Evolutionary conservation across 2,113 vertebrate species (phyloP).

Genomic region (Forbesichthys papilliferus): DNA sequence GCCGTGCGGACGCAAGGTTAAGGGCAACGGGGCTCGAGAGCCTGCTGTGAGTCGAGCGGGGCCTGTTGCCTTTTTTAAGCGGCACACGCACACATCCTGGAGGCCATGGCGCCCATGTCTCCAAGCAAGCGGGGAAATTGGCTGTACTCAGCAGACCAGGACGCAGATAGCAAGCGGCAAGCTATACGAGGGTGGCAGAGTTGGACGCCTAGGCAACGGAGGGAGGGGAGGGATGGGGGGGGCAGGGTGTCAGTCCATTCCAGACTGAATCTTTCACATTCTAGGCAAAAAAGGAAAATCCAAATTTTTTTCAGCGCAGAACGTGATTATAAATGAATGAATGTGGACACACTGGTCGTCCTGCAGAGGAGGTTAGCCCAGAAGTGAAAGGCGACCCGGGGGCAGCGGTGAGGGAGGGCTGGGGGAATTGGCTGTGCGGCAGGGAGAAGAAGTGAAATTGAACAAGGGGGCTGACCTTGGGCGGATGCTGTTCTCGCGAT

Average conservation of each 20-base stretch:
- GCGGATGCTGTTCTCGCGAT: constrained; percentile 51
- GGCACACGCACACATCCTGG: constrained; percentile 5
- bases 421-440: constrained; percentile 46
- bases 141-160: constrained; percentile 65
- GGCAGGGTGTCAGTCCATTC: constrained; percentile 44
- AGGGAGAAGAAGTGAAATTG: constrained; percentile 70
- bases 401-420: constrained; percentile 37
- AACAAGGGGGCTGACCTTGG: constrained; percentile 72
- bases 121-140: constrained; percentile 67
- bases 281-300: constrained; percentile 48
- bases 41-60: not conserved
- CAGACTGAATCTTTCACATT: constrained; percentile 63
- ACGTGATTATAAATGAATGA: constrained; percentile 66
- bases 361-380: constrained; percentile 57
- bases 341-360: constrained; percentile 55
- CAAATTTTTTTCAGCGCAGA: constrained; percentile 65
- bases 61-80: constrained; percentile 28
- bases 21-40: constrained; percentile 32
- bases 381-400: constrained; percentile 49
- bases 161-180: constrained; percentile 51
- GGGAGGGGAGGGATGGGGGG: not conserved
- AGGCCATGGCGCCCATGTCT: constrained; percentile 55
- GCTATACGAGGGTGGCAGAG: constrained; percentile 31
- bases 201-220: constrained; percentile 4
- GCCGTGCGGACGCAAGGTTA: not conserved